Evolutionary conservation across 1,140 invertebrate species (phyloP), one percentile per base, ranked within the genome.

Genomic region (Zaprionus gabonicus): DNA sequence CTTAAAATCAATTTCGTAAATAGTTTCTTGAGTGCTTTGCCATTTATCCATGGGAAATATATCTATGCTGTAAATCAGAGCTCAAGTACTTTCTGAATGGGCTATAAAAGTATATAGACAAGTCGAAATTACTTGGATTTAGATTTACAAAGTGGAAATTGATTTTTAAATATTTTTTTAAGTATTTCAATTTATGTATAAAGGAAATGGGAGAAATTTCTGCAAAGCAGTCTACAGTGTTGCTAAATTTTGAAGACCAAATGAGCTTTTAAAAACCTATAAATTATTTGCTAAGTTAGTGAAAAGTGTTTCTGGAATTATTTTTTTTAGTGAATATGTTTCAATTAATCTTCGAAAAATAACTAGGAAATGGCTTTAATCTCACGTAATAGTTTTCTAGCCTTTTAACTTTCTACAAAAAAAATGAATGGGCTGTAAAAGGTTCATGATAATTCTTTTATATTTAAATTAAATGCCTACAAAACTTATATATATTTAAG

Each of bases 121-220:
- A 9, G 41, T 17, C 41, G 7, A 17, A 17, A 17, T n/a, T 23
- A 23, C 23, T 23, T 23, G 23, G 23, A 23, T 9, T 17, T 1
- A 10, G 31, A 46, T 46, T 46, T 46, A 46, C 41, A 17, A 46
- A 46, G 41, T 9, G 41, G 41, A 46, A 46, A 46, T 46, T n/a
- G 7, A 20, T 46, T 17, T 46, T 17, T 46, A 17, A 46, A 46
- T 1, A 9, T 17, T 3, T 46, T 17, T 46, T 15, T 20, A 5
- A n/a, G 4, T 15, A 38, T 38, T 38, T 38, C 15, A 5, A 38
- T 38, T 15, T 3, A 44, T 3, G 1, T 44, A 7, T 17, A 9
- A 1, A n/a, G 0, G 12, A 1, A 9, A n/a, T 17, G 2, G 2
- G n/a, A 44, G 6, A 9, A 2, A 15, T 41, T 15, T 15, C n/a